Base-by-base conservation (phyloP, 2,113 vertebrate species). In the Anhinga rufa region DNA sequence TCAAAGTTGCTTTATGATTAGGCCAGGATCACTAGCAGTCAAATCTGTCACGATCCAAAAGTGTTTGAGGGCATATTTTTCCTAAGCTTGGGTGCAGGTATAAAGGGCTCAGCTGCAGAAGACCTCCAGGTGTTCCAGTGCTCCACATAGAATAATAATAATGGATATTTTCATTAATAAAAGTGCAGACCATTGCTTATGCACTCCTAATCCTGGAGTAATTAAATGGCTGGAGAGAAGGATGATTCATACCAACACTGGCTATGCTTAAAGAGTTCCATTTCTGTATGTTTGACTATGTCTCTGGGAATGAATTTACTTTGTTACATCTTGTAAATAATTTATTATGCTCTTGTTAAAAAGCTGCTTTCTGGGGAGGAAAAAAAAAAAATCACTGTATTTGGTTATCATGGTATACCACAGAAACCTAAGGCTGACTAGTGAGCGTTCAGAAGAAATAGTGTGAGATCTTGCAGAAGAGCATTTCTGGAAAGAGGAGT, bases 141-240 rank as follows among this genome's bases (percentile, higher is more conserved):
- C 61, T 85, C 46, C 71, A 51, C 64, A 32, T 70, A 70, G 90
- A 95, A 77, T 62, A 90, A 88, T 49, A 96, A 92, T 40, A 92
- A 81, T 58, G 36, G 49, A 49, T 88, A 62, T 92, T 96, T 95
- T 95, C 40, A 75, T 94, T 92, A 96, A 70, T 93, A 68, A 54
- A 88, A 81, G 22, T 66, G 34, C 38, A 94, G 80, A 78, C 68
- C 32, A 58, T 86, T 21, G 8, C 60, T 90, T 86, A 54, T 16
- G 29, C 31, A 17, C n/a, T 86, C 17, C 5, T 93, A 83, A 91
- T 92, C 68, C 58, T 68, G 60, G 55, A 83, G 68, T 86, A 94
- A 92, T 93, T 96, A 90, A 95, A 80, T 64, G 75, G 42, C 68
- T 74, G 83, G 68, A 88, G 72, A 91, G 60, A 57, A 70, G 34